Evolutionary conservation across 2,797 vertebrate species (phyloP).

Genomic region (Mormyrus proboscirostris): DNA sequence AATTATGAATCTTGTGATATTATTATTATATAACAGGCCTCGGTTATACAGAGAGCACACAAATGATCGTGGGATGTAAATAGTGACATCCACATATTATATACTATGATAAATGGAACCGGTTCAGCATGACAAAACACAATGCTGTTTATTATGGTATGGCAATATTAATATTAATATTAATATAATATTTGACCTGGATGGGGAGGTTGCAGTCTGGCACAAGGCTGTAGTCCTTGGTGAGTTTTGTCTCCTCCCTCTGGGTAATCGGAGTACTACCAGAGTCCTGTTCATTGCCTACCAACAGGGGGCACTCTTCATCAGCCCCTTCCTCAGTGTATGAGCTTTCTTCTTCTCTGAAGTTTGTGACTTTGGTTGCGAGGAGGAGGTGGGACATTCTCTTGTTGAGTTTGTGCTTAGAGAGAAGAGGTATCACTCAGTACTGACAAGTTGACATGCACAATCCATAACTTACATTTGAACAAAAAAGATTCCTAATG

Average conservation of each 20-base stretch:
- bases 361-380: constrained; percentile 39
- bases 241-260: constrained; percentile 42
- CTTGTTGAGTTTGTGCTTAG: constrained; percentile 56
- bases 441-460: background rate
- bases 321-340: constrained; percentile 34
- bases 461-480: background rate
- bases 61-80: background rate
- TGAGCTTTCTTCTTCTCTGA: constrained; percentile 28
- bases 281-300: constrained; percentile 19
- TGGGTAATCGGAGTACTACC: constrained; percentile 32
- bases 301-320: constrained; percentile 59
- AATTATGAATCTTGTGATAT: background rate
- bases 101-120: background rate
- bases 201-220: constrained; percentile 47
- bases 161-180: background rate
- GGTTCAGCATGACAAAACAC: background rate
- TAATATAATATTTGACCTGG: constrained; percentile 49
- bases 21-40: background rate
- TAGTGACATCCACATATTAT: background rate
- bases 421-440: constrained; percentile 6
- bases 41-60: background rate
- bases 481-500: background rate
- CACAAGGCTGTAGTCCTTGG: constrained; percentile 53
- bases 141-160: background rate
- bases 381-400: constrained; percentile 61